phyloP scores from a whole-genome alignment of 2,888 invertebrate species.

The Coecobrya sp. region DNA sequence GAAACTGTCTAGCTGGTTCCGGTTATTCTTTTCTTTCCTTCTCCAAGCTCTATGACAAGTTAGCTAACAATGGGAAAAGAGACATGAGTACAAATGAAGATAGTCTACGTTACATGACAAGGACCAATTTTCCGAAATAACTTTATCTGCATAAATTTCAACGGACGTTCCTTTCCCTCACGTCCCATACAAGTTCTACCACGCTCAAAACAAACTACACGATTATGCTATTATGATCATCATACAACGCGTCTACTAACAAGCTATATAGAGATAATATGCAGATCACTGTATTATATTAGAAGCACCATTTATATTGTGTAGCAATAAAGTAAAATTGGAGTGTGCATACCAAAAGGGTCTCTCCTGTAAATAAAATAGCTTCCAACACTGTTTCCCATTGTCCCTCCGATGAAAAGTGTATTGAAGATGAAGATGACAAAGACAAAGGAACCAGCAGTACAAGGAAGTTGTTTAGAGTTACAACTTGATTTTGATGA shows the following conservation, averaged over 20 bases:
- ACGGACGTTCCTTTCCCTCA: constrained; percentile 35
- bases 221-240: constrained; percentile 36
- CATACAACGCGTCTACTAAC: neutral
- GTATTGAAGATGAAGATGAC: constrained; percentile 28
- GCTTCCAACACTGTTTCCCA: constrained; percentile 61
- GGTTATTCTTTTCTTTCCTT: constrained; percentile 20
- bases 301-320: neutral
- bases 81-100: constrained; percentile 54
- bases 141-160: constrained; percentile 76
- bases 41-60: constrained; percentile 41
- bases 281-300: neutral
- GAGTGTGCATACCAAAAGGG: constrained; percentile 72
- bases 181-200: constrained; percentile 12
- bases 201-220: constrained; percentile 32
- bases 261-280: neutral
- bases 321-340: constrained; percentile 14
- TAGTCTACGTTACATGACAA: constrained; percentile 64
- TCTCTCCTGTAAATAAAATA: constrained; percentile 72
- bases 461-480: constrained; percentile 55
- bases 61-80: constrained; percentile 53
- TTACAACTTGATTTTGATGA: constrained; percentile 56
- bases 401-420: constrained; percentile 45
- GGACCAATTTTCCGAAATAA: constrained; percentile 68
- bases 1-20: neutral
- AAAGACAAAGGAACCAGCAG: constrained; percentile 43